Evolutionary conservation across 2,797 vertebrate genomes (phyloP).

Genomic region (Pyrocephalus nanus): DNA sequence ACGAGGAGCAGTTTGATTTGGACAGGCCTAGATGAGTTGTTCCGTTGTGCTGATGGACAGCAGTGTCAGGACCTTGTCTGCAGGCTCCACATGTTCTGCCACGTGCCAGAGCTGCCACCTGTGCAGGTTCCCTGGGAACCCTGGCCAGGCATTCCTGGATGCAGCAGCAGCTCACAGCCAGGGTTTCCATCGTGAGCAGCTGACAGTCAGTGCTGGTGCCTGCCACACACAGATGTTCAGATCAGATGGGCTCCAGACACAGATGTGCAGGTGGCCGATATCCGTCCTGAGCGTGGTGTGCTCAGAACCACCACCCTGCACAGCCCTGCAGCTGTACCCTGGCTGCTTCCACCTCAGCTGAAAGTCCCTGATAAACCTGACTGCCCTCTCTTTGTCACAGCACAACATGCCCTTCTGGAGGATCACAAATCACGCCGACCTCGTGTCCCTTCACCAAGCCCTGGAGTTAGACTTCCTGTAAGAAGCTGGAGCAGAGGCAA

Average conservation of each 20-base stretch:
- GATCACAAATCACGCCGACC: slow-evolving; percentile 93
- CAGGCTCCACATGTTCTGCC: neutral
- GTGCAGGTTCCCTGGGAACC: neutral
- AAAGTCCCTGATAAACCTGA: neutral
- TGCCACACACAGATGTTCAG: neutral
- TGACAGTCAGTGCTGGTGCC: neutral
- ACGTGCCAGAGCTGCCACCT: fast-evolving
- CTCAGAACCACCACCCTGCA: neutral
- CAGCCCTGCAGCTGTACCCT: neutral
- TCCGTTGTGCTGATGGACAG: neutral
- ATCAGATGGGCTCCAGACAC: neutral
- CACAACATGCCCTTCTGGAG: slow-evolving; percentile 99
- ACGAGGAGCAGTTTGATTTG: neutral
- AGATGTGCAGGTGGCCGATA: fast-evolving
- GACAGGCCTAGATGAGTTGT: neutral
- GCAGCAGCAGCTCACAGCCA: neutral
- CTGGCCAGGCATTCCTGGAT: neutral
- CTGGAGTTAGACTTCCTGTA: slow-evolving; percentile 97
- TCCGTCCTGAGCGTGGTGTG: fast-evolving
- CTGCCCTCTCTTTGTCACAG: slow-evolving; percentile 65
- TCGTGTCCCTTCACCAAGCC: slow-evolving; percentile 95
- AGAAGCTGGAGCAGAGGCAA: neutral
- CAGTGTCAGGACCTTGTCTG: neutral
- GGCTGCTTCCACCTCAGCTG: neutral
- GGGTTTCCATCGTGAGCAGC: neutral